phyloP scores from a whole-genome alignment of 1,140 invertebrate genomes.

The Anoplolepis gracilipes region DNA sequence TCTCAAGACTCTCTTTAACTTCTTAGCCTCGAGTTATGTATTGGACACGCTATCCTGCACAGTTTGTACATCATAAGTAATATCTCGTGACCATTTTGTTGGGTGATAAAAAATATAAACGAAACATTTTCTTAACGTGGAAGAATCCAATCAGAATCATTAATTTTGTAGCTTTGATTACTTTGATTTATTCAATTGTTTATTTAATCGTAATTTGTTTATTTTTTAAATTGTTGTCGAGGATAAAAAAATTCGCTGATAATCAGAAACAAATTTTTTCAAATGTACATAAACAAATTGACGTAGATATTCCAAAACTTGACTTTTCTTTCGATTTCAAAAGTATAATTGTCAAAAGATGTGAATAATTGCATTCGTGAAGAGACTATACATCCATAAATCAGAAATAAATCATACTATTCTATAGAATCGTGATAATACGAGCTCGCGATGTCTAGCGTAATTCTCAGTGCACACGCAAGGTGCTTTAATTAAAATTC shows the following conservation, averaged over 20 bases:
- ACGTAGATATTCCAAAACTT: background rate
- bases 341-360: conserved; percentile 16
- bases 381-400: conserved; percentile 32
- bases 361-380: background rate
- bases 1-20: background rate
- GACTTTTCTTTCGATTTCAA: background rate
- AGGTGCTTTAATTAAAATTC: conserved; percentile 55
- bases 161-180: background rate
- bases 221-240: background rate
- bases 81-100: conserved; percentile 21
- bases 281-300: background rate
- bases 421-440: conserved; percentile 55
- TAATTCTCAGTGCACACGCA: conserved; percentile 56
- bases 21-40: background rate
- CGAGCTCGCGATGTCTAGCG: conserved; percentile 28
- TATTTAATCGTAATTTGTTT: too few species aligned
- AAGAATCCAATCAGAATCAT: background rate
- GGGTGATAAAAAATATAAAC: conserved; percentile 15
- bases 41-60: background rate
- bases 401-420: conserved; percentile 39
- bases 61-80: background rate
- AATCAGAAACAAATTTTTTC: background rate
- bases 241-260: background rate
- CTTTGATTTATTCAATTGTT: too few species aligned
- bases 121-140: background rate